Evolutionary conservation across 2,797 vertebrate genomes (phyloP).

Genomic region (Enteromius anoplus): DNA sequence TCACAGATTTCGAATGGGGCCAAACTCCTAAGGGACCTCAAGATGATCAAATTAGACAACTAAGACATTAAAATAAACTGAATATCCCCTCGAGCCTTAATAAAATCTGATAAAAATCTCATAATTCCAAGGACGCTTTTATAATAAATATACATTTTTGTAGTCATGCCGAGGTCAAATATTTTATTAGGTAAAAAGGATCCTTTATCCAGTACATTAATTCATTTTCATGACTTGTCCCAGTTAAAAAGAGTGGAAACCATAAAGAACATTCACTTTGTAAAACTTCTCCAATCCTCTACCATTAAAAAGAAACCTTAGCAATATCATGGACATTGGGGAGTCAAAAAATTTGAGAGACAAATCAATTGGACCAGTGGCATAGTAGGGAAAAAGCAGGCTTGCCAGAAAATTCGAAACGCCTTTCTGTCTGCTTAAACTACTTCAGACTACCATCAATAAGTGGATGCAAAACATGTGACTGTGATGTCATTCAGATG

Average conservation of each 20-base stretch:
- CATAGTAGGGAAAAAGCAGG: neutral
- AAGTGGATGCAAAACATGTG: slow-evolving; percentile 35
- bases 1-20: too few species aligned
- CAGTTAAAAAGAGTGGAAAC: neutral
- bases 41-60: too few species aligned
- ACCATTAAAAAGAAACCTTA: neutral
- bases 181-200: too few species aligned
- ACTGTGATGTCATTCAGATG: slow-evolving; percentile 26
- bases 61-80: too few species aligned
- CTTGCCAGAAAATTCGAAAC: neutral
- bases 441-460: slow-evolving; percentile 16
- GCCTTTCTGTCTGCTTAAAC: neutral
- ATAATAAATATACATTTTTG: too few species aligned
- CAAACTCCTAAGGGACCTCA: too few species aligned
- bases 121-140: too few species aligned
- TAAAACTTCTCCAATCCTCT: neutral
- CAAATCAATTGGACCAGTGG: neutral
- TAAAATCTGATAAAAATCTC: too few species aligned
- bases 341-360: neutral
- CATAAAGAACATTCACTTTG: neutral
- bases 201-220: neutral
- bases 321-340: neutral
- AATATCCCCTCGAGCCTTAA: too few species aligned
- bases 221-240: neutral
- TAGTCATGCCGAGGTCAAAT: too few species aligned